phyloP scores from a whole-genome alignment of 2,113 vertebrate genomes.

The Pollimyrus isidori region DNA sequence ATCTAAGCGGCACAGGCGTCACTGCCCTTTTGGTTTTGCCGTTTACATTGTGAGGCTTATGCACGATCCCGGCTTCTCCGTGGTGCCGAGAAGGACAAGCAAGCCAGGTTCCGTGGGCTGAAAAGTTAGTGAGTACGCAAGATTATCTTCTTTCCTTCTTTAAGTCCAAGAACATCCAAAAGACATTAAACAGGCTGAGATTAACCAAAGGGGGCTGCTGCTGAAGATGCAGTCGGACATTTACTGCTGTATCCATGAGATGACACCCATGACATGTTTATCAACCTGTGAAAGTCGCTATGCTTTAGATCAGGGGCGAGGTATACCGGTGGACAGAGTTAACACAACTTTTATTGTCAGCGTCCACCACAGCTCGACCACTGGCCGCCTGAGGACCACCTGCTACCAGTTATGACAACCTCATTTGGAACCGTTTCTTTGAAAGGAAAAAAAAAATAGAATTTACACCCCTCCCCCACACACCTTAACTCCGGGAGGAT shows the following conservation, averaged over 20 bases:
- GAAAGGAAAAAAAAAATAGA: not conserved
- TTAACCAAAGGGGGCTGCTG: not conserved
- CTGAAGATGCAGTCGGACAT: not conserved
- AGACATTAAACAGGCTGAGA: not conserved
- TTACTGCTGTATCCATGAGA: not conserved
- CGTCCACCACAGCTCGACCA: not conserved
- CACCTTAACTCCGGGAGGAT: not conserved
- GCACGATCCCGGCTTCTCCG: not conserved
- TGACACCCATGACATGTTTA: not conserved
- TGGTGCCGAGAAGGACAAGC: not conserved
- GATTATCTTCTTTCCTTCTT: not conserved
- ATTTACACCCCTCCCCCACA: not conserved
- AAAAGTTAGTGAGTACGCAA: not conserved
- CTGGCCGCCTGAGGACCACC: not conserved
- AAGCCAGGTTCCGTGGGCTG: not conserved
- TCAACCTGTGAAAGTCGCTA: not conserved
- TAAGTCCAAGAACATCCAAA: not conserved
- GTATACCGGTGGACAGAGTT: too few relatives aligned
- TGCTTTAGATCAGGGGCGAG: not conserved
- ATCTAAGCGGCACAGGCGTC: not conserved
- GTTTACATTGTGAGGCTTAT: not conserved
- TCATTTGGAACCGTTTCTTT: not conserved
- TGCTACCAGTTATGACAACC: not conserved
- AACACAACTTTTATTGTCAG: not conserved
- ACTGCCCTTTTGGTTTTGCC: not conserved